Percentiles rank a stretch among this genome's conserved stretches.
Conservation (phyloP, 2,888 invertebrate genomes). For the Bimastos eiseni region DNA sequence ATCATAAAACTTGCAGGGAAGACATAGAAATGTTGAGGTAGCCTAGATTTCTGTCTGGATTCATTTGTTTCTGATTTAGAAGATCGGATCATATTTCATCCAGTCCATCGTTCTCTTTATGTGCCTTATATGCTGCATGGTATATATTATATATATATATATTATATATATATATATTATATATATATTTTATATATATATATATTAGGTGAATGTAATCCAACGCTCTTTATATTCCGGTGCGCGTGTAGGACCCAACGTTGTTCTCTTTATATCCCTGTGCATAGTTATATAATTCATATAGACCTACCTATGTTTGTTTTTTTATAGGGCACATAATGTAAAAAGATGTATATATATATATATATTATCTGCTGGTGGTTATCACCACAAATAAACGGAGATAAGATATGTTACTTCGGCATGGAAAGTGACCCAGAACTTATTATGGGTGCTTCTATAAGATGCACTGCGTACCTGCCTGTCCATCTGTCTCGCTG, state of each 20-base stretch:
- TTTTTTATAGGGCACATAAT: no score
- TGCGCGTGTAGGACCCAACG: no score
- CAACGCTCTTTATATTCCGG: background rate
- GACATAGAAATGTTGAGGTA: background rate
- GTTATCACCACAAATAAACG: background rate
- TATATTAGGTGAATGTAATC: no score
- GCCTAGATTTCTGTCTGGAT: background rate
- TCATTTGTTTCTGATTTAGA: no score
- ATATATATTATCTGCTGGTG: background rate
- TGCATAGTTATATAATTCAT: no score
- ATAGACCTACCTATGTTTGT: no score
- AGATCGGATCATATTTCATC: background rate
- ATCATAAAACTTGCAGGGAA: background rate
- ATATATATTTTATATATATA: no score
- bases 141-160: no score
- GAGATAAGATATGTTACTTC: background rate
- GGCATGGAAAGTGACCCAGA: background rate
- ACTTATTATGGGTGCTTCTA: background rate
- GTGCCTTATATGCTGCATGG: no score
- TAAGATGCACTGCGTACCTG: background rate
- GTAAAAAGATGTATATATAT: background rate
- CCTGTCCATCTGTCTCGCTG: background rate
- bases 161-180: no score
- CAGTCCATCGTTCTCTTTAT: background rate
- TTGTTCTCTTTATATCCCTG: no score